phyloP scores from a whole-genome alignment of 2,888 invertebrate genomes.

The Steinernema carpocapsae region DNA sequence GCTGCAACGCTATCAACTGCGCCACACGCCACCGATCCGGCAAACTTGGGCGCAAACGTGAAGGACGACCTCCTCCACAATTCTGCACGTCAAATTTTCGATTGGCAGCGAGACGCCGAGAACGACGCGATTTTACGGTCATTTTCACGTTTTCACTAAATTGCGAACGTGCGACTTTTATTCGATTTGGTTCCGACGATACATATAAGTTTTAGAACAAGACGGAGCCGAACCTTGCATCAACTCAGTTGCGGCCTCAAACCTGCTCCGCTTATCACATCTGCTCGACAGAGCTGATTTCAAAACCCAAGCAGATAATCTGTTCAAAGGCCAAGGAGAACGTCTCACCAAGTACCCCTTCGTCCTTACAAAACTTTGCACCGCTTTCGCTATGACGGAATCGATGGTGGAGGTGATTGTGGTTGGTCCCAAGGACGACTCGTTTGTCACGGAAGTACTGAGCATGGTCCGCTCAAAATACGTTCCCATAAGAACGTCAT shows the following conservation, averaged over 20 bases:
- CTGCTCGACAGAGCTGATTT: constrained; percentile 75
- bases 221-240: constrained; percentile 93
- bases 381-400: constrained; percentile 42
- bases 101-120: too few relatives aligned
- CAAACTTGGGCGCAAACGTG: too few relatives aligned
- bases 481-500: constrained; percentile 43
- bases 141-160: too few relatives aligned
- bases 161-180: too few relatives aligned
- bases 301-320: constrained; percentile 64
- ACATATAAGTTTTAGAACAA: constrained; percentile 81
- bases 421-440: constrained; percentile 41
- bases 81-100: too few relatives aligned
- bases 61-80: too few relatives aligned
- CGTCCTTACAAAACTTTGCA: constrained; percentile 79
- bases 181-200: too few relatives aligned
- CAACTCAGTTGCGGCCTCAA: constrained; percentile 85
- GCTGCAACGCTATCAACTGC: too few relatives aligned
- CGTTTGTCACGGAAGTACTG: constrained; percentile 39
- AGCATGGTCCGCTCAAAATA: constrained; percentile 38
- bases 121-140: too few relatives aligned
- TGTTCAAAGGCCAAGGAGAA: constrained; percentile 73
- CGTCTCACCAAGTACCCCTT: constrained; percentile 76
- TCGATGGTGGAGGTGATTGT: constrained; percentile 41
- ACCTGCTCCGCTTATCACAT: constrained; percentile 75
- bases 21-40: too few relatives aligned